Base-by-base conservation (phyloP, 2,888 invertebrate genomes). In the Strigamia maritima region DNA sequence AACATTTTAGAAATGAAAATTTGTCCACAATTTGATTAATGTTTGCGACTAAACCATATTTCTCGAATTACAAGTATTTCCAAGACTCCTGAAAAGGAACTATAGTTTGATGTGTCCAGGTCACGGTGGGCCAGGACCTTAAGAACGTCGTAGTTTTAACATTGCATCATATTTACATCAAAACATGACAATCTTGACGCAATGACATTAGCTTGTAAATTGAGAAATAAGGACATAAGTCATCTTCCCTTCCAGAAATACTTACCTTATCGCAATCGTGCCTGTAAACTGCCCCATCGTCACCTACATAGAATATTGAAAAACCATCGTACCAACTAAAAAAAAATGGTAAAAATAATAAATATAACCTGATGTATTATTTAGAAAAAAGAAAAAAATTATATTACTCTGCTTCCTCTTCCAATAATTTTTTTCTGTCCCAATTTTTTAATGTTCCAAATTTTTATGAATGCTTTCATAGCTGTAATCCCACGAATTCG, bases 271-370 rank as follows among this genome's bases (percentile, higher is more conserved):
- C 96, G 24, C 92, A 92, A 79, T 94, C 88, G 85, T 95, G 95
- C 84, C 92, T 94, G 81, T 89, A 89, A 77, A 97, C 89, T 65
- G 91, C 86, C 0, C 97, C 97, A 85, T 94, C 92, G 0, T 88
- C 87, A 79, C 92, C 92, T 6, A 97, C 90, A 84, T 93, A 92
- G 85, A 94, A 95, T 19, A 93, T 92, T 0, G 97, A 96, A 85
- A 94, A 94, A 0, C 96, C 97, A 86, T 97, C 97, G 83, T 93
- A 92, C 96, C 96, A 96, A 80, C 93, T 94, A 83, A 8, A 82
- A 83, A 85, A 81, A 81, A 65, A n/a, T n/a, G n/a, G n/a, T n/a
- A 65, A 86, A 80, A 79, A 79, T 22, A 24, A 3, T 16, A 44
- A 40, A 44, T 16, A 44, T 44, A 14, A 16, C 44, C 1, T n/a